phyloP scores from a whole-genome alignment of 1,140 invertebrate genomes.

The Brachionus koreanus region DNA sequence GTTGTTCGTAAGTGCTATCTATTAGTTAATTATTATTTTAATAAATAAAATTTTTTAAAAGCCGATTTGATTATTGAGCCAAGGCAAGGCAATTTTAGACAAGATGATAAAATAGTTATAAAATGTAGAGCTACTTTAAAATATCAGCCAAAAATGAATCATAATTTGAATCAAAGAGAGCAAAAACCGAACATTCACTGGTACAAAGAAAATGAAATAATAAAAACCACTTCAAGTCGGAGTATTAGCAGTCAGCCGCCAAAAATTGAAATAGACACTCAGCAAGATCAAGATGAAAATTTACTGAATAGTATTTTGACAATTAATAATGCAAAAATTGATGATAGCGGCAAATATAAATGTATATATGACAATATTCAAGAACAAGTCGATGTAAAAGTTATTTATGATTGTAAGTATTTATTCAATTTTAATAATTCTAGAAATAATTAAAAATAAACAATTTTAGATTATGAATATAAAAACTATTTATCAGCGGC shows the following conservation, averaged over 20 bases:
- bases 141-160: neutral
- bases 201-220: slow-evolving; percentile 43
- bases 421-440: neutral
- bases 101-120: slow-evolving; percentile 41
- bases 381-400: slow-evolving; percentile 43
- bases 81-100: slow-evolving; percentile 12
- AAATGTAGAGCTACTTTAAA: slow-evolving; percentile 36
- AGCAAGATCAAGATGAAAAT: slow-evolving; percentile 27
- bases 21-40: neutral
- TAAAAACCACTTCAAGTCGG: slow-evolving; percentile 21
- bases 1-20: slow-evolving; percentile 28
- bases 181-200: slow-evolving; percentile 40
- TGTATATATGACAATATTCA: slow-evolving; percentile 43
- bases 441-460: neutral
- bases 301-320: slow-evolving; percentile 24
- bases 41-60: neutral
- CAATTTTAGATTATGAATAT: slow-evolving; percentile 32
- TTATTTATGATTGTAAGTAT: slow-evolving; percentile 43
- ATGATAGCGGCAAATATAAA: slow-evolving; percentile 37
- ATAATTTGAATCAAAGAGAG: slow-evolving; percentile 21
- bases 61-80: slow-evolving; percentile 38
- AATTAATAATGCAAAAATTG: slow-evolving; percentile 25
- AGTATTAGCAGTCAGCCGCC: neutral
- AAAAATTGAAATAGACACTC: slow-evolving; percentile 24
- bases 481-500: slow-evolving; percentile 7